These are phyloP conservation scores for Diadromus collaris DNA, from an alignment of 2,888 invertebrate species.

Conservation along the genomic window DNA sequence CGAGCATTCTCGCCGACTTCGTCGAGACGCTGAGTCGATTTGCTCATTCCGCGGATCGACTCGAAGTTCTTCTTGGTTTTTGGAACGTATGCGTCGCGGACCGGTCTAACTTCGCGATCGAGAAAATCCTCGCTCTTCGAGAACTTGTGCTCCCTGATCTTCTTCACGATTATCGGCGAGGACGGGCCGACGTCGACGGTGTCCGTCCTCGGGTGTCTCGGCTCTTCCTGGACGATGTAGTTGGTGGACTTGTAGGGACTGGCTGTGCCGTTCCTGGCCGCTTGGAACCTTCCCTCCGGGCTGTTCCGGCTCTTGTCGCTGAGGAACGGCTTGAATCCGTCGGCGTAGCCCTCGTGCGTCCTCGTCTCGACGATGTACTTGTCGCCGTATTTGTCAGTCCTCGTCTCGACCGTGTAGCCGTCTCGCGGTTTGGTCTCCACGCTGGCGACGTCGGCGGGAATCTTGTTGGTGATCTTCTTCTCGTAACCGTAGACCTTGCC, in stretches of 20 bases:
- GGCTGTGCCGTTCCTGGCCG: constrained; percentile 42
- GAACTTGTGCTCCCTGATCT: constrained; percentile 73
- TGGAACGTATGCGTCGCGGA: constrained; percentile 68
- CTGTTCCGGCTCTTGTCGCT: constrained; percentile 72
- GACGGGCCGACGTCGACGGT: constrained; percentile 58
- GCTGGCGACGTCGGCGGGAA: constrained; percentile 81
- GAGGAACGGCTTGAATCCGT: constrained; percentile 73
- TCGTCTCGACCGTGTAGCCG: constrained; percentile 76
- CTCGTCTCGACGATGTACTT: constrained; percentile 77
- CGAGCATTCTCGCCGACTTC: constrained; percentile 73
- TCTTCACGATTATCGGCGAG: constrained; percentile 69
- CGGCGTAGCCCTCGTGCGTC: constrained; percentile 73
- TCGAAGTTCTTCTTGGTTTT: constrained; percentile 75
- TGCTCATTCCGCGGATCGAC: constrained; percentile 74
- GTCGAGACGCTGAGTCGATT: constrained; percentile 76
- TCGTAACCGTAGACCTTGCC: constrained; percentile 78
- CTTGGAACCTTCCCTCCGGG: constrained; percentile 70
- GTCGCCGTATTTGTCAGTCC: constrained; percentile 77
- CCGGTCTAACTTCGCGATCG: constrained; percentile 68
- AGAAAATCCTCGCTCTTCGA: constrained; percentile 75
- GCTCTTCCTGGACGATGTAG: constrained; percentile 61
- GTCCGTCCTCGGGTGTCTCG: constrained; percentile 21
- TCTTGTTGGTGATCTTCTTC: constrained; percentile 81
- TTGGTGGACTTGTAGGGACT: constrained; percentile 66
- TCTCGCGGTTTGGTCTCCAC: constrained; percentile 74